Evolutionary conservation across 2,113 vertebrate genomes (phyloP), one percentile per base, ranked within the genome.

Genomic region (Gallinago media): DNA sequence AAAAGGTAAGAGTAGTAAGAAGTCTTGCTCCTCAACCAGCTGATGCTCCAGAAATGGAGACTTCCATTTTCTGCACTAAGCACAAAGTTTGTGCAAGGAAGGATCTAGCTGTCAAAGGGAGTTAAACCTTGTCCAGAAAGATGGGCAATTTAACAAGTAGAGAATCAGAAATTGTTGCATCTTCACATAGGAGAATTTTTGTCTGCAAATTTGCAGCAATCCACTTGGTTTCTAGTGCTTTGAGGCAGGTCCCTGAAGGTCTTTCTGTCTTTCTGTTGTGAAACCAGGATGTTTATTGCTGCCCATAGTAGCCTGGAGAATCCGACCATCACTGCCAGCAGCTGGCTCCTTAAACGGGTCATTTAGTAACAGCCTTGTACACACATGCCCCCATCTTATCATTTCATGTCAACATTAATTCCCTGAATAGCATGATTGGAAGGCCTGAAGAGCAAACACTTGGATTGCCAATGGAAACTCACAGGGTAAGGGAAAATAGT

Each of bases 361-460:
- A 5, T 67, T 52, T 40, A 63, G 44, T 34, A 54, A 75, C 47
- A 93, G 66, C 63, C 82, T 59, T 90, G 55, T 31, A 74, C 49
- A 36, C 61, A 47, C 55, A 19, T 63, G 85, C 49, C 46, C 62
- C 63, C 17, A 7, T 31, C 50, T 94, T 93, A 85, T 85, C 36
- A 12, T 49, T 61, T 79, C 50, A 10, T 59, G 83, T 97, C 90
- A 97, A 79, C 49, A 94, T 62, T 73, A 92, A 72, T 92, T 97
- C 86, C 65, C 79, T 91, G 84, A 87, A 94, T 34, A 86, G 62
- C 14, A 54, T 2, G 12, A 50, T 8, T 88, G 44, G 77, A 90
- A 80, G 68, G 38, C 40, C 47, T 15, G 10, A 36, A 93, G 54
- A 78, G 36, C 91, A 96, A 95, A 88, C 50, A 92, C 16, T 85